Percentiles rank a stretch among this genome's conserved stretches.
phyloP scores from a whole-genome alignment of 1,140 invertebrate species.

The Bicyclus anynana region DNA sequence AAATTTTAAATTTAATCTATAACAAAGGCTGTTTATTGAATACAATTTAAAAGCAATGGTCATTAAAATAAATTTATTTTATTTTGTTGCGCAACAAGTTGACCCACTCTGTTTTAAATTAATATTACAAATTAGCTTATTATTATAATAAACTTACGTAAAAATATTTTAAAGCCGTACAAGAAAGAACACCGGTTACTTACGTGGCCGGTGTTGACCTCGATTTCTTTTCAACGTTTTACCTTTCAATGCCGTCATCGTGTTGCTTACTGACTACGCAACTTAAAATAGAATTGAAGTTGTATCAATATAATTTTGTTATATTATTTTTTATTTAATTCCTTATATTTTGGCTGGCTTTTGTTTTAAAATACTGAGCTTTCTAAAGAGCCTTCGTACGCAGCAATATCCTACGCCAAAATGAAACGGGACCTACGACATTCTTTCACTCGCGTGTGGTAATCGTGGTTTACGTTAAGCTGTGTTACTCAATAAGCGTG shows the following conservation, averaged over 20 bases:
- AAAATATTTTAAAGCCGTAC: conserved; percentile 37
- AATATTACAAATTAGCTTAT: conserved; percentile 15
- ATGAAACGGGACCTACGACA: conserved; percentile 58
- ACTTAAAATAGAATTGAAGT: conserved; percentile 19
- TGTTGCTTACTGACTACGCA: conserved; percentile 36
- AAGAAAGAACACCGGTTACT: conserved; percentile 55
- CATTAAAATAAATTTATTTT: too few species aligned
- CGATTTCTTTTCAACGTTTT: conserved; percentile 75
- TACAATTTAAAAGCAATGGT: too few species aligned
- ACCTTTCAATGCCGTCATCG: conserved; percentile 71
- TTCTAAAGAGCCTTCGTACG: conserved; percentile 5
- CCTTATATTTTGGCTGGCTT: neutral
- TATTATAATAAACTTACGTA: conserved; percentile 28
- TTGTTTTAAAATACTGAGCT: conserved; percentile 6
- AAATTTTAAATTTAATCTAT: too few species aligned
- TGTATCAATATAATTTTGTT: neutral
- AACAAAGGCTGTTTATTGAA: too few species aligned
- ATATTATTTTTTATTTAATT: conserved; percentile 2
- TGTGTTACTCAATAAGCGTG: conserved; percentile 64
- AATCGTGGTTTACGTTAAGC: conserved; percentile 61
- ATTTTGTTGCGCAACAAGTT: neutral
- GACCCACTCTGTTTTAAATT: neutral
- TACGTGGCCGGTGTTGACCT: conserved; percentile 72
- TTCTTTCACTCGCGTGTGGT: conserved; percentile 62
- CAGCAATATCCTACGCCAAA: conserved; percentile 39